Evolutionary conservation across 2,888 invertebrate species (phyloP).

Genomic region (Eurytoma californica): DNA sequence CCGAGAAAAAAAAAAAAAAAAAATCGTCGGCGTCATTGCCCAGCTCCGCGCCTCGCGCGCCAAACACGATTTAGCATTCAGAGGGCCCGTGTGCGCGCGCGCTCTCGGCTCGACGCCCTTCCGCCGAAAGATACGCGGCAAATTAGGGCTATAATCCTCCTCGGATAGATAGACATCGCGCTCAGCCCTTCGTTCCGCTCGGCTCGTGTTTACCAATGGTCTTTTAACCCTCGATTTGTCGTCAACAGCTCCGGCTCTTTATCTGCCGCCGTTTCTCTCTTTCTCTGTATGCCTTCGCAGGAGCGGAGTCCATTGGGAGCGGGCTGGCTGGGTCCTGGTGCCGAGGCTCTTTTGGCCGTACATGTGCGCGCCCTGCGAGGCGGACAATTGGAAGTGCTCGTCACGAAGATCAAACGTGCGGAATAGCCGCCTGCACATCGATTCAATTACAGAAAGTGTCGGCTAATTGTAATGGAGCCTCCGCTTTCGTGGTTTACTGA

Average conservation of each 20-base stretch:
- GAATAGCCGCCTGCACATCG: neutral
- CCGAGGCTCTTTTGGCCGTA: conserved; percentile 29
- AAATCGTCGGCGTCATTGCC: neutral
- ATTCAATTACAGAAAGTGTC: conserved; percentile 4
- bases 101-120: conserved; percentile 58
- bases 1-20: too few species aligned
- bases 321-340: conserved; percentile 18
- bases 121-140: conserved; percentile 60
- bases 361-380: conserved; percentile 6
- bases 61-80: conserved; percentile 57
- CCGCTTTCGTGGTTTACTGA: too few species aligned
- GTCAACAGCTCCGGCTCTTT: conserved; percentile 71
- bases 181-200: conserved; percentile 1
- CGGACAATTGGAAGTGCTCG: conserved; percentile 39
- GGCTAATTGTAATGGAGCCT: conserved; percentile 13
- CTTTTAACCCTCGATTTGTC: conserved; percentile 76
- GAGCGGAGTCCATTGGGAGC: conserved; percentile 37
- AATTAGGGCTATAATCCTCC: conserved; percentile 75
- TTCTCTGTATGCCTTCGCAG: neutral
- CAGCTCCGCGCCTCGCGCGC: conserved; percentile 17
- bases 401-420: conserved; percentile 41
- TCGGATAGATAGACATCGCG: conserved; percentile 68
- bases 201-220: conserved; percentile 70
- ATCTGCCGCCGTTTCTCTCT: conserved; percentile 55
- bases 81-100: conserved; percentile 15